phyloP scores from a whole-genome alignment of 2,797 vertebrate genomes.

The Oreochromis grahami region DNA sequence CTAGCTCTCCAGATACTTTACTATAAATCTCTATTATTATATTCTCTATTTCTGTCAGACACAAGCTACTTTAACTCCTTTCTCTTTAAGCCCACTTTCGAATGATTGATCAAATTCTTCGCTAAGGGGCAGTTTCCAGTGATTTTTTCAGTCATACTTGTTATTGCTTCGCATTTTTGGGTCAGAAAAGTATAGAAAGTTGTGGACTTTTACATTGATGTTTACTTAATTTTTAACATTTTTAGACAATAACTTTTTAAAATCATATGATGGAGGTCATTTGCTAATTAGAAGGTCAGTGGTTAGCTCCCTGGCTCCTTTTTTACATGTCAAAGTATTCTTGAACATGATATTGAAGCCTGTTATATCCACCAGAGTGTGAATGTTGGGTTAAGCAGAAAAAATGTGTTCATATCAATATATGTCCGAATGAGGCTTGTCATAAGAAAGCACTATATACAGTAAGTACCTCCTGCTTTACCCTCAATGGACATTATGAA shows the following conservation, averaged over 20 bases:
- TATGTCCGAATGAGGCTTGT: neutral
- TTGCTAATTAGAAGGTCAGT: neutral
- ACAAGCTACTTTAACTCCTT: neutral
- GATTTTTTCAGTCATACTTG: neutral
- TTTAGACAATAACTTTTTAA: neutral
- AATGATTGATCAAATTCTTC: neutral
- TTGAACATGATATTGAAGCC: neutral
- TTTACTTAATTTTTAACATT: neutral
- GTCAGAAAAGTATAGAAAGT: neutral
- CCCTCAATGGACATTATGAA: too few species aligned
- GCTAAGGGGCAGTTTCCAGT: neutral
- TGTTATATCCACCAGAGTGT: neutral
- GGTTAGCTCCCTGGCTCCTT: neutral
- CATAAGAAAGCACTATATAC: neutral
- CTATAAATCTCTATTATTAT: neutral
- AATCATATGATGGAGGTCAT: neutral
- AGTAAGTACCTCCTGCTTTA: too few species aligned
- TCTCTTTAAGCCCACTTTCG: neutral
- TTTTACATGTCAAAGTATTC: neutral
- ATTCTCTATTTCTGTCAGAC: neutral
- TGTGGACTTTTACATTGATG: neutral
- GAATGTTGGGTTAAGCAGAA: neutral
- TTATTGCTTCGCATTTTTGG: neutral
- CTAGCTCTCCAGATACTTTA: neutral
- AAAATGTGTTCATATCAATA: rapidly evolving